Conservation (phyloP, 2,113 vertebrate genomes). For the Passer montanus region DNA sequence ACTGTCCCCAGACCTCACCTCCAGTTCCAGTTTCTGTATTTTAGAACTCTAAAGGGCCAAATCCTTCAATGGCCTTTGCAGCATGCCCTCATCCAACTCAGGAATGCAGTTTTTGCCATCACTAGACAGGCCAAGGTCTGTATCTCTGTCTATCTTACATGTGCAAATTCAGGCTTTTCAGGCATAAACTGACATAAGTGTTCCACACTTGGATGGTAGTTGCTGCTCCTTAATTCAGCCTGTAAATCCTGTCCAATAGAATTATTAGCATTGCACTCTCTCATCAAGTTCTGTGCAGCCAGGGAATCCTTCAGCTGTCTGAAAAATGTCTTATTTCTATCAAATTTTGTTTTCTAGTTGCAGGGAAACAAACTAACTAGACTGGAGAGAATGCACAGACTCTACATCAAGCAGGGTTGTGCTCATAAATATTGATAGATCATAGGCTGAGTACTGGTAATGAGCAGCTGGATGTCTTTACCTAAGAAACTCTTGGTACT, state of each 20-base stretch:
- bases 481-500: background rate
- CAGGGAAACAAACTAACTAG: background rate
- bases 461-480: background rate
- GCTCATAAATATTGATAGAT: background rate
- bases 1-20: background rate
- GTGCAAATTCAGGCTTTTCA: background rate
- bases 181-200: background rate
- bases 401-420: background rate
- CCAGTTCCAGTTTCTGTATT: background rate
- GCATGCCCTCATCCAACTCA: background rate
- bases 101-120: background rate
- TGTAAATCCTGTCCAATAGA: background rate
- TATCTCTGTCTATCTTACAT: background rate
- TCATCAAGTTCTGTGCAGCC: background rate
- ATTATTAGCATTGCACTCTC: background rate
- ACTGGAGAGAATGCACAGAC: background rate
- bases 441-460: background rate
- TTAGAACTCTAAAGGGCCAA: background rate
- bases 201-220: background rate
- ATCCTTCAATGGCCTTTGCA: background rate
- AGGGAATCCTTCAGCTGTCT: background rate
- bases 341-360: background rate
- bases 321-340: background rate
- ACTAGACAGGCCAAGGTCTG: background rate
- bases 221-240: background rate